These are phyloP conservation scores for Bedellia somnulentella DNA, from an alignment of 2,888 invertebrate species.

Conservation along the genomic window DNA sequence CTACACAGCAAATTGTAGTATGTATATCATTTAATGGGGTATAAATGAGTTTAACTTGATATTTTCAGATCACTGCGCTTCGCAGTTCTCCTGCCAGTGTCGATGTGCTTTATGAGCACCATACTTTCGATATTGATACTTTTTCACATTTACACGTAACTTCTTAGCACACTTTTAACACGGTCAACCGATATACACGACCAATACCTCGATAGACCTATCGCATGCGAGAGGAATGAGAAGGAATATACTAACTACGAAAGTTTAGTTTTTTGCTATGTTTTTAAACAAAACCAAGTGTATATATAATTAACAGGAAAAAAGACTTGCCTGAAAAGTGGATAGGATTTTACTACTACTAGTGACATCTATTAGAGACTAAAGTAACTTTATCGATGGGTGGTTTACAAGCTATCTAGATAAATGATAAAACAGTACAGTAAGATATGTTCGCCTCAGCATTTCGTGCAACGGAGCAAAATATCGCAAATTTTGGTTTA, in stretches of 20 bases:
- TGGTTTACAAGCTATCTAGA: no score
- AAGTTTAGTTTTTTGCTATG: neutral
- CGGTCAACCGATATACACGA: neutral
- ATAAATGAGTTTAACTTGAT: neutral
- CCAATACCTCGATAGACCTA: neutral
- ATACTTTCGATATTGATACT: conserved; percentile 73
- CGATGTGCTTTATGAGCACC: conserved; percentile 74
- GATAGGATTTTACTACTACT: neutral
- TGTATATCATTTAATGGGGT: no score
- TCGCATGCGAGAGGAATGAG: neutral
- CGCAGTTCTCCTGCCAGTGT: conserved; percentile 71
- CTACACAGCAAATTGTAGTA: no score
- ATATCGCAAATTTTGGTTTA: no score
- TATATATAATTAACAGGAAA: neutral
- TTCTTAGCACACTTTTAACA: no score
- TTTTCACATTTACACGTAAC: conserved; percentile 65
- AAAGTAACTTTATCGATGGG: no score
- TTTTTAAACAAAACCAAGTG: neutral
- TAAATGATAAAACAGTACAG: no score
- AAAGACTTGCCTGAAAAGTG: neutral
- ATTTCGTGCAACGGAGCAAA: no score
- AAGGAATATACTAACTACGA: neutral
- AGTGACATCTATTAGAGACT: no score
- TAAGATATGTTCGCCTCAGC: no score
- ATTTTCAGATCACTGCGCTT: conserved; percentile 64